phyloP scores from a whole-genome alignment of 1,140 invertebrate species.

The Lamellibrachia luymesi region DNA sequence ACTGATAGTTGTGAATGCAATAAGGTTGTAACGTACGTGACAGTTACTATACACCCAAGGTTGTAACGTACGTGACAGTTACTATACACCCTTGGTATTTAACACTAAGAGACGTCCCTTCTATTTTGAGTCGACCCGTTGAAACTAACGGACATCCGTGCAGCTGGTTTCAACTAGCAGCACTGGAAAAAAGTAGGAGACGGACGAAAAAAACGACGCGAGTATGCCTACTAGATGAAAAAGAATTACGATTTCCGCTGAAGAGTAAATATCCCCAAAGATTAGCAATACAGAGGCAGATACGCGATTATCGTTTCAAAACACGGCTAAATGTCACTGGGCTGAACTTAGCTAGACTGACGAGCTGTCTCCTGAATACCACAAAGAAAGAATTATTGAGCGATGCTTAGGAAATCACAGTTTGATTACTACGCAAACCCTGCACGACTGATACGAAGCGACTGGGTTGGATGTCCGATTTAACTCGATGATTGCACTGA shows the following conservation, averaged over 20 bases:
- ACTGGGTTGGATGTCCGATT: too few relatives aligned
- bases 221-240: neutral
- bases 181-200: neutral
- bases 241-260: neutral
- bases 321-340: neutral
- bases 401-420: neutral
- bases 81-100: too few relatives aligned
- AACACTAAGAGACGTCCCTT: too few relatives aligned
- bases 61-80: too few relatives aligned
- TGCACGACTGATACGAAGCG: neutral
- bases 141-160: neutral
- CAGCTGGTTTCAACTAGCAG: neutral
- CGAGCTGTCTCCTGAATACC: neutral
- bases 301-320: neutral
- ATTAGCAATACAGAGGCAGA: neutral
- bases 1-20: too few relatives aligned
- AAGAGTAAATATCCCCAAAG: neutral
- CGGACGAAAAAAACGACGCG: neutral
- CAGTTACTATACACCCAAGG: too few relatives aligned
- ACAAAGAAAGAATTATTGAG: neutral
- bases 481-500: neutral
- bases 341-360: neutral
- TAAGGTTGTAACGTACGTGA: too few relatives aligned
- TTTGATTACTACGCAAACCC: too few relatives aligned
- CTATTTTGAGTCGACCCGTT: neutral